These are phyloP conservation scores for Nematopogon swammerdamellus DNA, from an alignment of 2,888 invertebrate species.

Conservation along the genomic window DNA sequence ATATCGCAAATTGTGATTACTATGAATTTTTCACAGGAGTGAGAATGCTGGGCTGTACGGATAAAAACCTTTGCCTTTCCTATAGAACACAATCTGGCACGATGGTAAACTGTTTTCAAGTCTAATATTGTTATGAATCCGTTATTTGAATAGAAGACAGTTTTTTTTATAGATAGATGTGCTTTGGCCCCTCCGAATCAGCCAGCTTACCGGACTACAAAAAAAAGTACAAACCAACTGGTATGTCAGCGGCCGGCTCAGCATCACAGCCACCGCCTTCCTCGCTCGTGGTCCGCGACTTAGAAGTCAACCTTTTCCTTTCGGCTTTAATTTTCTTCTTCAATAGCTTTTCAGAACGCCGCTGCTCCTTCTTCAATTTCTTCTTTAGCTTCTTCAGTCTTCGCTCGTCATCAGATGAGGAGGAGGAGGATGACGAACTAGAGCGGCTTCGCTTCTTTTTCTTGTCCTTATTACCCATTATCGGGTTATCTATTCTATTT, in stretches of 20 bases:
- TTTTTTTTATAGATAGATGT: too few relatives aligned
- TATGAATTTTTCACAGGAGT: not conserved
- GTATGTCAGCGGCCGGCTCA: constrained; percentile 33
- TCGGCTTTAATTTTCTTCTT: constrained; percentile 51
- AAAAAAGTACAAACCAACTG: constrained; percentile 25
- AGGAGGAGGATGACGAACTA: constrained; percentile 41
- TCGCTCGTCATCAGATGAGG: constrained; percentile 41
- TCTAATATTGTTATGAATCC: too few relatives aligned
- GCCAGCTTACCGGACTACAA: too few relatives aligned
- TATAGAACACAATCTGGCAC: too few relatives aligned
- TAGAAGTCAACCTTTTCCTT: constrained; percentile 29
- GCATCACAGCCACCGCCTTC: constrained; percentile 17
- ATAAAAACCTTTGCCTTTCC: too few relatives aligned
- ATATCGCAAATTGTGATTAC: too few relatives aligned
- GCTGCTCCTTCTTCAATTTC: constrained; percentile 52
- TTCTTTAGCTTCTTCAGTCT: constrained; percentile 54
- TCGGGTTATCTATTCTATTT: not conserved
- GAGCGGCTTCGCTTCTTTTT: constrained; percentile 35
- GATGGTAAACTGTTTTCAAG: too few relatives aligned
- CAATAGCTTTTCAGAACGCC: constrained; percentile 47
- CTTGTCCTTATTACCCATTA: constrained; percentile 44
- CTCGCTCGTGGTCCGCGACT: constrained; percentile 18
- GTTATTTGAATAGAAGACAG: too few relatives aligned
- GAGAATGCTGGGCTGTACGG: too few relatives aligned
- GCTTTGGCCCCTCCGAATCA: too few relatives aligned